Conservation (phyloP, 2,888 invertebrate species). For the Archips xylosteana region DNA sequence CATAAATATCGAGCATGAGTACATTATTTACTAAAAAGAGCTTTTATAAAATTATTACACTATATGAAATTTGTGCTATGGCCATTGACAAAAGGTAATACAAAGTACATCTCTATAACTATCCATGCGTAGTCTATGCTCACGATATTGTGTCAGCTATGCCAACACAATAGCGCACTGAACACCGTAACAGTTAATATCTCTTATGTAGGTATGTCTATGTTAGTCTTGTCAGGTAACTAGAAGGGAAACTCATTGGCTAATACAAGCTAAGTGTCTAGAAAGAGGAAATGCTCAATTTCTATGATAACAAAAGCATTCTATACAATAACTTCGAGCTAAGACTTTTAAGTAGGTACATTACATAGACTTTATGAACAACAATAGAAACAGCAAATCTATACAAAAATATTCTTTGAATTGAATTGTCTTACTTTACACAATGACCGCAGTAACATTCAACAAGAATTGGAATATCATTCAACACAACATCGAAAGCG, state of each 20-base stretch:
- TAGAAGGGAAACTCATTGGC: slow-evolving; percentile 17
- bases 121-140: slow-evolving; percentile 13
- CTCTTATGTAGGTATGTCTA: slow-evolving; percentile 19
- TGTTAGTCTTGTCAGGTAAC: slow-evolving; percentile 3
- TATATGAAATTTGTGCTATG: slow-evolving; percentile 39
- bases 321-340: slow-evolving; percentile 19
- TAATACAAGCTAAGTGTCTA: slow-evolving; percentile 20
- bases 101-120: neutral
- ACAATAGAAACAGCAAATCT: slow-evolving; percentile 25
- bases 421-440: slow-evolving; percentile 22
- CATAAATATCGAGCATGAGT: slow-evolving; percentile 16
- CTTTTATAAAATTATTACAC: slow-evolving; percentile 19
- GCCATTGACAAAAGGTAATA: slow-evolving; percentile 21
- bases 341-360: neutral
- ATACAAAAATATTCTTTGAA: slow-evolving; percentile 31
- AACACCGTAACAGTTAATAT: slow-evolving; percentile 24
- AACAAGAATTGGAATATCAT: slow-evolving; percentile 11
- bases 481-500: slow-evolving; percentile 39
- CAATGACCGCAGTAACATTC: slow-evolving; percentile 12
- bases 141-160: slow-evolving; percentile 24
- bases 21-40: slow-evolving; percentile 23
- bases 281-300: slow-evolving; percentile 17
- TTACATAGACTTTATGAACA: slow-evolving; percentile 17
- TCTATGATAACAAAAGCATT: slow-evolving; percentile 8
- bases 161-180: slow-evolving; percentile 17